Percentiles rank a stretch among this genome's conserved stretches.
phyloP scores from a whole-genome alignment of 2,113 vertebrate species.

The Spermophilus dauricus region DNA sequence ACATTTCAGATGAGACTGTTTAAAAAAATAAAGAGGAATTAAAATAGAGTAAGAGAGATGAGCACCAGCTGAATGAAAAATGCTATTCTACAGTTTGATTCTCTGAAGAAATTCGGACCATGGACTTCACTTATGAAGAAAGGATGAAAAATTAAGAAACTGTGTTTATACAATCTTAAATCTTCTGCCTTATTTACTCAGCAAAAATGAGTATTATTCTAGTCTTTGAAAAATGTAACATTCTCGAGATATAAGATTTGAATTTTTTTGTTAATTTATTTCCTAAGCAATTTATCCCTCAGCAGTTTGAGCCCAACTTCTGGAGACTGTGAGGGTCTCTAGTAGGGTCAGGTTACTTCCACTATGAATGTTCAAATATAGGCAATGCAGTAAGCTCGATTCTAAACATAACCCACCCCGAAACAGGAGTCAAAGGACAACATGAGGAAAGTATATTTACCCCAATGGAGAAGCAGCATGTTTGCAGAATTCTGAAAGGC shows the following conservation, averaged over 20 bases:
- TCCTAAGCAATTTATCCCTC: neutral
- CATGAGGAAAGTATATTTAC: neutral
- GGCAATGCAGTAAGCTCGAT: neutral
- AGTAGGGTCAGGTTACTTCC: neutral
- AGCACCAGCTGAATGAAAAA: neutral
- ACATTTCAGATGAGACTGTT: conserved; percentile 51
- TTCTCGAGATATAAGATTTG: conserved; percentile 17
- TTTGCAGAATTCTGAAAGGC: conserved; percentile 2
- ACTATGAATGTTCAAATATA: neutral
- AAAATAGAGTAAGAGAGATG: conserved; percentile 52
- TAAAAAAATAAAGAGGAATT: conserved; percentile 2
- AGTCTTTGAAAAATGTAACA: conserved; percentile 4
- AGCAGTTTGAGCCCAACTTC: conserved; percentile 22
- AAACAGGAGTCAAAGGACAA: conserved; percentile 27
- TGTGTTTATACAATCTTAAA: conserved; percentile 19
- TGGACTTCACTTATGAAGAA: neutral
- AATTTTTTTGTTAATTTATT: conserved; percentile 55
- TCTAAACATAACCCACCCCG: neutral
- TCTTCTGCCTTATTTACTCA: neutral
- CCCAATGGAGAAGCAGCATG: neutral
- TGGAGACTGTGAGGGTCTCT: neutral
- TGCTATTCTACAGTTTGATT: neutral
- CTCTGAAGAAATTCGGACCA: conserved; percentile 9
- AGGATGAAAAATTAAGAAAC: conserved; percentile 38
- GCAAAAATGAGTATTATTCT: neutral